These are phyloP conservation scores for Pomatorhinus ruficollis DNA, from an alignment of 2,113 vertebrate genomes.

Conservation along the genomic window DNA sequence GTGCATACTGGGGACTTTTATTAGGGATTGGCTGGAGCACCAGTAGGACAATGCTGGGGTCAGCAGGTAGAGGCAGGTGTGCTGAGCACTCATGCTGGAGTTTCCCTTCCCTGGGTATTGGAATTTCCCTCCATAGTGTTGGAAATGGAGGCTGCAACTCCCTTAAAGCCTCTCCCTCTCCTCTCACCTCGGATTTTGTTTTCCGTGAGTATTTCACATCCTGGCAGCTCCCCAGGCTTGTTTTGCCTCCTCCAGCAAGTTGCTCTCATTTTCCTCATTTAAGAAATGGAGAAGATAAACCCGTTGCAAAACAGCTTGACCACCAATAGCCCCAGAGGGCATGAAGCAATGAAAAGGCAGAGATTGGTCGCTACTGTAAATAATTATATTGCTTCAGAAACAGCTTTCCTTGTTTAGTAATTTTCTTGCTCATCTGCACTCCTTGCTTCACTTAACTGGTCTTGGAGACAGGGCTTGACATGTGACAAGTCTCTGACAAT, in stretches of 20 bases:
- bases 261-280: neutral
- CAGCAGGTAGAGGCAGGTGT: neutral
- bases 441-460: neutral
- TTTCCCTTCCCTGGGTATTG: neutral
- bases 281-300: neutral
- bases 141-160: neutral
- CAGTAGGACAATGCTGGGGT: neutral
- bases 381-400: conserved; percentile 1
- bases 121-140: neutral
- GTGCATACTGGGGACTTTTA: fast-evolving
- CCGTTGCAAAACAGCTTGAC: conserved; percentile 12
- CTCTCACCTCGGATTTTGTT: neutral
- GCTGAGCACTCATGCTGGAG: fast-evolving
- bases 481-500: neutral
- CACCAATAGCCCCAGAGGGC: neutral
- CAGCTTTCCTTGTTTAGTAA: neutral
- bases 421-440: neutral
- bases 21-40: neutral
- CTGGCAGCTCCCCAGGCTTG: neutral
- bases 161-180: neutral
- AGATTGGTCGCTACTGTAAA: neutral
- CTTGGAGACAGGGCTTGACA: neutral
- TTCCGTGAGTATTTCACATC: neutral
- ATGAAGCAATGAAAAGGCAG: neutral
- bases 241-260: neutral